Conservation (phyloP, 2,888 invertebrate genomes). For the Epiperipatus broadwayi region DNA sequence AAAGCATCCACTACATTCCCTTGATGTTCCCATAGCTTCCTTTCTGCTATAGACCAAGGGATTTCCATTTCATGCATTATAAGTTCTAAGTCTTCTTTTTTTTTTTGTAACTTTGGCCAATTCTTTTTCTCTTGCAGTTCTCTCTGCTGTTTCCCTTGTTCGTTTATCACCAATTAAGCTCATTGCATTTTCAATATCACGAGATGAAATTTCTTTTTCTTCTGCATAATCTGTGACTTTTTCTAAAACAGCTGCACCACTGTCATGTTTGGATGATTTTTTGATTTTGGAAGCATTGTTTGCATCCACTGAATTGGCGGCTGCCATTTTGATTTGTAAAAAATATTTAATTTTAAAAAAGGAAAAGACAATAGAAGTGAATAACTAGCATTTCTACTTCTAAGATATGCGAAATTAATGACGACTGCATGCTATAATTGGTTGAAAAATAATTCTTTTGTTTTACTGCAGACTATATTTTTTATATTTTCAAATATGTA, state of each 20-base stretch:
- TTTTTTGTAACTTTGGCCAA: no score
- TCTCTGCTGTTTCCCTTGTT: conserved; percentile 70
- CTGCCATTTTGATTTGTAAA: no score
- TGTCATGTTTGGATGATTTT: conserved; percentile 18
- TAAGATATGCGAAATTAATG: no score
- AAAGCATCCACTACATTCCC: conserved; percentile 79
- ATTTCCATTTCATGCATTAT: conserved; percentile 91
- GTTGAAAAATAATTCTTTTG: no score
- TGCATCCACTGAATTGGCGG: no score
- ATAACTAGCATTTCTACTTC: no score
- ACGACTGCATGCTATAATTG: no score
- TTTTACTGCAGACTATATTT: no score
- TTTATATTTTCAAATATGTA: no score
- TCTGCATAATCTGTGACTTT: conserved; percentile 18
- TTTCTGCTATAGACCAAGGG: conserved; percentile 57
- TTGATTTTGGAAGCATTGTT: no score
- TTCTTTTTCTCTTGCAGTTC: conserved; percentile 76
- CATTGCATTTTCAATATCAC: conserved; percentile 26
- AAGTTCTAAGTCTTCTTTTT: conserved; percentile 89
- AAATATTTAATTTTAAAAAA: no score
- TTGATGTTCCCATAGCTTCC: conserved; percentile 71
- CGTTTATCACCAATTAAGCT: conserved; percentile 72
- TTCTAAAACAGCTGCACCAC: conserved; percentile 18
- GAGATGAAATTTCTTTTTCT: conserved; percentile 18
- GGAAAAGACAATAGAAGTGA: no score